These are phyloP conservation scores for Graptemys geographica DNA, from an alignment of 2,797 vertebrate species.

Conservation along the genomic window DNA sequence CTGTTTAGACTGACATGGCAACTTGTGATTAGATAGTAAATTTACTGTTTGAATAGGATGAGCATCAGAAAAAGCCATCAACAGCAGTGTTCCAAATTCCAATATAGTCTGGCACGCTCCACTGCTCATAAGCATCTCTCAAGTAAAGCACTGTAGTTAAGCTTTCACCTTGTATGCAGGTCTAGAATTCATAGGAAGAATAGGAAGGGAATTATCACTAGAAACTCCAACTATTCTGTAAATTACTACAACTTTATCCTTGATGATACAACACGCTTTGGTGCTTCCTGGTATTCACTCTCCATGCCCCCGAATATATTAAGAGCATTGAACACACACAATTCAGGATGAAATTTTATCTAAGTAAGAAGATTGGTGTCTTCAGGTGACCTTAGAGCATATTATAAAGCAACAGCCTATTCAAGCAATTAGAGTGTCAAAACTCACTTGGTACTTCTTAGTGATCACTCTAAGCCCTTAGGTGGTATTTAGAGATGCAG, in stretches of 20 bases:
- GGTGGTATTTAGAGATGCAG: neutral
- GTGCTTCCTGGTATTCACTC: neutral
- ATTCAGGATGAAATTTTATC: neutral
- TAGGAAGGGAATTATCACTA: constrained; percentile 34
- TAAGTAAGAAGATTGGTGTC: neutral
- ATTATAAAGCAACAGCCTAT: neutral
- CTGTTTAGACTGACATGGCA: constrained; percentile 70
- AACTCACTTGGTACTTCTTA: neutral
- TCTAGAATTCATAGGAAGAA: constrained; percentile 43
- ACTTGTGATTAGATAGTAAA: constrained; percentile 72
- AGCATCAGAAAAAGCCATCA: constrained; percentile 52
- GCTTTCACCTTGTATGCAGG: constrained; percentile 49
- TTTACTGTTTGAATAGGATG: constrained; percentile 71
- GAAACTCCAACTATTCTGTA: neutral
- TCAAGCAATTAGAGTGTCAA: neutral
- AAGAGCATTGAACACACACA: neutral
- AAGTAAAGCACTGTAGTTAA: constrained; percentile 62
- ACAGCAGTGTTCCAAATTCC: constrained; percentile 61
- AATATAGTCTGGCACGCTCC: constrained; percentile 47
- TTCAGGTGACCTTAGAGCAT: neutral
- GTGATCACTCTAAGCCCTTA: neutral
- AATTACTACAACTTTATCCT: neutral
- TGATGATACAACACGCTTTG: neutral
- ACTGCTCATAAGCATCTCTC: constrained; percentile 58
- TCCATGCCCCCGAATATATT: neutral